These are phyloP conservation scores for Ceratina calcarata DNA, from an alignment of 1,140 invertebrate genomes.

Conservation along the genomic window DNA sequence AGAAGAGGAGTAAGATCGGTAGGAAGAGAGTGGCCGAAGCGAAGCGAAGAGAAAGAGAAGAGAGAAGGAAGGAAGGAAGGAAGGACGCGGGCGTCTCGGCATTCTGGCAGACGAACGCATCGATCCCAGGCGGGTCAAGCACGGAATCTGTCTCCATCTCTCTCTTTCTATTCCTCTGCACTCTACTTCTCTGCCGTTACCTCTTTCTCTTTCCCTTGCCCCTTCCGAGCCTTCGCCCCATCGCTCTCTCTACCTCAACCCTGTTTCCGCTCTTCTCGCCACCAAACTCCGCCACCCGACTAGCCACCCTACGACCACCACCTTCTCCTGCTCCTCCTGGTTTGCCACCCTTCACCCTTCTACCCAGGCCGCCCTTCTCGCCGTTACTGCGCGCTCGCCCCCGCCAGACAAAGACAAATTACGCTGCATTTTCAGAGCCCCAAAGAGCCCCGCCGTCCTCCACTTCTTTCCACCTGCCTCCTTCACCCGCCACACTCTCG, in stretches of 20 bases:
- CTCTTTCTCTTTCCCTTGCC: constrained; percentile 37
- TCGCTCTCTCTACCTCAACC: too few relatives aligned
- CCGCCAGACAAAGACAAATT: constrained; percentile 81
- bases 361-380: constrained; percentile 63
- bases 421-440: constrained; percentile 80
- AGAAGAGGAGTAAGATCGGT: constrained; percentile 45
- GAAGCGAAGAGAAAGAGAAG: constrained; percentile 38
- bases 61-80: constrained; percentile 64
- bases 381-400: constrained; percentile 72
- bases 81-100: constrained; percentile 78
- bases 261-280: constrained; percentile 16
- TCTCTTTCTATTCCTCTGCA: neutral
- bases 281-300: constrained; percentile 52
- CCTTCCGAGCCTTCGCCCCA: constrained; percentile 17
- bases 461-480: constrained; percentile 61
- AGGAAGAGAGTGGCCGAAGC: constrained; percentile 43
- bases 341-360: constrained; percentile 20
- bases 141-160: neutral
- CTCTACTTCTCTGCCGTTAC: constrained; percentile 9
- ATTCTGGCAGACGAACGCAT: constrained; percentile 81
- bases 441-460: constrained; percentile 71
- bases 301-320: constrained; percentile 31
- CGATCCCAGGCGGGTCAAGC: constrained; percentile 77
- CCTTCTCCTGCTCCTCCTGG: constrained; percentile 15
- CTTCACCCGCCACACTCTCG: constrained; percentile 50